Base-by-base conservation (phyloP, 2,113 vertebrate species). In the Amphiprion ocellaris region DNA sequence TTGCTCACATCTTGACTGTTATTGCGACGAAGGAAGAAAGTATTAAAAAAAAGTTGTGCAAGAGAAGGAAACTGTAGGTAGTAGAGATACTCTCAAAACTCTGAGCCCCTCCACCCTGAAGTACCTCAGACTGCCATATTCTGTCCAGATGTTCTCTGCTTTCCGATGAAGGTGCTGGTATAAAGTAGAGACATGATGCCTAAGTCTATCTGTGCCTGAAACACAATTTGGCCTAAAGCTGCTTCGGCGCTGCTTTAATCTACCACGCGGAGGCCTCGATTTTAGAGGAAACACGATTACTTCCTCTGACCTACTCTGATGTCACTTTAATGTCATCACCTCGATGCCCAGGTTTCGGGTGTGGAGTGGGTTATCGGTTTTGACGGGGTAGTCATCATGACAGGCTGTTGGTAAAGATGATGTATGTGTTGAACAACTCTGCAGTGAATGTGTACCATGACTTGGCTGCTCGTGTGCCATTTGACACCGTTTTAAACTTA, bases 121-220 rank as follows among this genome's bases (percentile, higher is more conserved):
- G 87, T 91, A 93, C 92, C 92, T 92, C 88, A 90, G 73, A 89
- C 84, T 87, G 85, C 90, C 85, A 78, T 85, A 62, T 79, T 87
- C 61, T 86, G 59, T 78, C 67, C 56, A 52, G 41, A 89, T 74
- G 53, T 67, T 37, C 74, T 83, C 47, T 82, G 54, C 69, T 83
- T 75, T 83, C 33, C 74, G 61, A 62, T 65, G 68, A 76, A 64
- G 82, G 76, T 82, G 83, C 75, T 81, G 80, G 52, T 70, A 65
- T 77, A 63, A 80, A 87, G 77, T 74, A 83, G 82, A 88, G 74
- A 78, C 72, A 19, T 11, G 69, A 84, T 91, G 90, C 88, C 90
- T 92, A 79, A 82, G 73, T 92, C 78, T 90, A 46, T 74, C 84
- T 89, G 92, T 93, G 92, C 92, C 92, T 93, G 82, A 90, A 87